Evolutionary conservation across 2,888 invertebrate species (phyloP).

Genomic region (Aleiodes leptofemur): DNA sequence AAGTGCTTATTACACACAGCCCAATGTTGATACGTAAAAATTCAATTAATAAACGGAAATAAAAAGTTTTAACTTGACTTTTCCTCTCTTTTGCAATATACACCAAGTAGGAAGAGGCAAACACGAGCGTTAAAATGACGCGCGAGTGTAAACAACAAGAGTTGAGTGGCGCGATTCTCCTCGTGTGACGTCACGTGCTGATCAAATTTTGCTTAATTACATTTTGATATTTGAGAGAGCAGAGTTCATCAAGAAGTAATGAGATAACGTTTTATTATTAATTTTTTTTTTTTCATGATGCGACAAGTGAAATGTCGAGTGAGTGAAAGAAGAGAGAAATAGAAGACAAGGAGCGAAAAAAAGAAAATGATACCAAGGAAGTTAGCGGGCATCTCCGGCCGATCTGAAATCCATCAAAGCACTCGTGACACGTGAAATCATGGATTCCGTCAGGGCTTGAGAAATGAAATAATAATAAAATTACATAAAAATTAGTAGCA

Average conservation of each 20-base stretch:
- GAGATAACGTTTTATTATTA: not conserved
- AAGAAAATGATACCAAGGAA: slow-evolving; percentile 30
- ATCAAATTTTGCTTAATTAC: slow-evolving; percentile 7
- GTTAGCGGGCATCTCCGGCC: slow-evolving; percentile 33
- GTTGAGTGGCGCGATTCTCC: slow-evolving; percentile 45
- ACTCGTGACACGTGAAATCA: slow-evolving; percentile 50
- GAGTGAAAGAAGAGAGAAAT: slow-evolving; percentile 13
- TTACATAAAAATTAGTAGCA: not conserved
- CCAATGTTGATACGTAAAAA: no score
- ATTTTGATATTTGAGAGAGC: not conserved
- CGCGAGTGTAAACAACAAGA: slow-evolving; percentile 44
- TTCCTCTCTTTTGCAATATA: slow-evolving; percentile 4
- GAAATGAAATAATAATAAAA: not conserved
- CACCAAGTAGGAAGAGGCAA: not conserved
- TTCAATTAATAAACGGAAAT: not conserved
- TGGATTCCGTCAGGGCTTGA: slow-evolving; percentile 1
- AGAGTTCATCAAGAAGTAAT: not conserved
- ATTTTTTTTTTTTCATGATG: not conserved
- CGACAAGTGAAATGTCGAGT: not conserved
- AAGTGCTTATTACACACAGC: not conserved
- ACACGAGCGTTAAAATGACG: slow-evolving; percentile 42
- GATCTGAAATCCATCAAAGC: slow-evolving; percentile 21
- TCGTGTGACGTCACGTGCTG: slow-evolving; percentile 46
- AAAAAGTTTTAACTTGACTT: not conserved
- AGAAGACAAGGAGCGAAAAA: not conserved